Evolutionary conservation across 2,888 invertebrate genomes (phyloP).

Genomic region (Oscheius sp.): DNA sequence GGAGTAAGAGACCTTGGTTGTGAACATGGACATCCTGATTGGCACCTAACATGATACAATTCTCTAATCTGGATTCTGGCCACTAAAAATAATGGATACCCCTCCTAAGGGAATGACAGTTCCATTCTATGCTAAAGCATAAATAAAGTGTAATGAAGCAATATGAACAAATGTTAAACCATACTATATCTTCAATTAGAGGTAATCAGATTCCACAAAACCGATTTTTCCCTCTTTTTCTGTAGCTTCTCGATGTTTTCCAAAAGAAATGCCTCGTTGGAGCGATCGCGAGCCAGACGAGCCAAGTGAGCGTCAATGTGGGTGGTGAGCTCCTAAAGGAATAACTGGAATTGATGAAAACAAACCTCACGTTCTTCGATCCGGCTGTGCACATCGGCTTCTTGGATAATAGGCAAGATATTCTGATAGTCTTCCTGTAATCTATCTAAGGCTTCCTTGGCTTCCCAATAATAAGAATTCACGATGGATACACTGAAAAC

Average conservation of each 20-base stretch:
- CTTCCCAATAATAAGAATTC: slow-evolving; percentile 22
- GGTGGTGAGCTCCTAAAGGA: slow-evolving; percentile 19
- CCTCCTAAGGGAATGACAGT: background rate
- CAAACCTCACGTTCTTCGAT: slow-evolving; percentile 23
- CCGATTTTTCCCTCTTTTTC: slow-evolving; percentile 10
- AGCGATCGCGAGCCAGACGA: slow-evolving; percentile 23
- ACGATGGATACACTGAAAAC: slow-evolving; percentile 18
- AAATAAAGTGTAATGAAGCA: background rate
- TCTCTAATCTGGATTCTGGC: slow-evolving; percentile 23
- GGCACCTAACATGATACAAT: slow-evolving; percentile 8
- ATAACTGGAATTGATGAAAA: background rate
- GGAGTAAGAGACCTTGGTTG: slow-evolving; percentile 20
- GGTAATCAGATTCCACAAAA: slow-evolving; percentile 18
- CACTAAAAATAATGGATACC: background rate
- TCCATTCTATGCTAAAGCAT: slow-evolving; percentile 21
- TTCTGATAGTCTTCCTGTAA: slow-evolving; percentile 10
- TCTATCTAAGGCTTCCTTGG: slow-evolving; percentile 4
- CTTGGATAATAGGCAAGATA: background rate
- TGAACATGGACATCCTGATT: slow-evolving; percentile 20
- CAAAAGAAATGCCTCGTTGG: slow-evolving; percentile 22
- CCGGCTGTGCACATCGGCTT: slow-evolving; percentile 6
- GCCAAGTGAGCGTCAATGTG: slow-evolving; percentile 21
- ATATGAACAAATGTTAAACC: background rate
- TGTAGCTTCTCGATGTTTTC: slow-evolving; percentile 15
- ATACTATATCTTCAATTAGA: background rate